Base-by-base conservation (phyloP, 2,888 invertebrate species). In the Xestoiulus laeticollis region DNA sequence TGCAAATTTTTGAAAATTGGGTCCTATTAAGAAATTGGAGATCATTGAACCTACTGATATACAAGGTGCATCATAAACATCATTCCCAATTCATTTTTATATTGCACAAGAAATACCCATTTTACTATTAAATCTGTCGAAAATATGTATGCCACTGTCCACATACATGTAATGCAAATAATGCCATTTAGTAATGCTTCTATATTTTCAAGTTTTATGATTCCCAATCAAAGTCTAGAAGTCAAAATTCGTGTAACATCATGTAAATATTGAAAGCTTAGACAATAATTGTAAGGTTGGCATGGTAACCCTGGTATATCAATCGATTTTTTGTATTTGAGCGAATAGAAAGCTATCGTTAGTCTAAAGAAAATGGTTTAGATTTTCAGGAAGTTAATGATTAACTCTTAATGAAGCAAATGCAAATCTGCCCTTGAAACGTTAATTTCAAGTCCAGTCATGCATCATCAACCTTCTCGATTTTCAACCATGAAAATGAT, bases 241-340 rank as follows among this genome's bases (percentile, higher is more conserved):
- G 30, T 78, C 78, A 78, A 30, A 78, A 78, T 78, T 30, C 14
- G 30, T 1, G 26, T 0, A 14, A 78, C 0, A 78, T 12, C 12
- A 12, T 12, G 14, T 14, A 30, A 12, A 78, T 3, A 26, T 78
- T 78, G 78, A 78, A 78, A 78, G 78, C 78, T 30, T 78, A 78
- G 78, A 30, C 78, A 78, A 30, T 78, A 78, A 78, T 78, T 78
- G 78, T 30, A 12, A 78, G 26, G 78, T 78, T 78, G 78, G 30
- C 78, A 78, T 78, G 78, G 78, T 78, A 30, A 78, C 78, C 14
- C 16, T 30, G 14, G 30, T 4, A 78, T 30, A 30, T 30, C 30
- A 78, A 78, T 78, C 78, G 30, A 78, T 78, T 30, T 78, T 78
- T 26, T 68, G 14, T 30, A 78, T 26, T 78, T 30, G 78, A 26